A percentile compares a stretch with the other conserved stretches of the same genome.
Evolutionary conservation across 2,113 vertebrate genomes (phyloP).

Genomic region (Tachysurus fulvidraco): DNA sequence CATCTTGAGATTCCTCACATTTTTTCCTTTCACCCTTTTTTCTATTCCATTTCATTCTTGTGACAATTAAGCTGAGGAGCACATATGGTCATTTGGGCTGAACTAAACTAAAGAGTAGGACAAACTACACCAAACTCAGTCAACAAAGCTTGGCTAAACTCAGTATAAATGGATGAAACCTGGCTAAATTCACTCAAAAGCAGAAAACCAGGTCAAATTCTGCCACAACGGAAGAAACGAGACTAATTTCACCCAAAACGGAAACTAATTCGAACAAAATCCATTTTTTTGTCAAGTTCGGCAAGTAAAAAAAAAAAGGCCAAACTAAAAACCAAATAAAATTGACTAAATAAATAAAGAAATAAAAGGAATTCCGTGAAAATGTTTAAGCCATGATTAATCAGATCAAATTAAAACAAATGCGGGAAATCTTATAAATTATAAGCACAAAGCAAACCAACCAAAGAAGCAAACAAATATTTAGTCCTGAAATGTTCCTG

Average conservation of each 20-base stretch:
- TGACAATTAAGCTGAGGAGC: background rate
- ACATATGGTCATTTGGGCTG: background rate
- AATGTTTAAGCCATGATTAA: background rate
- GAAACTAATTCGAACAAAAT: no score
- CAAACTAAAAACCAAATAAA: background rate
- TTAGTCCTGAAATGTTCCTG: background rate
- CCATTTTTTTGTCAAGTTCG: background rate
- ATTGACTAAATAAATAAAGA: background rate
- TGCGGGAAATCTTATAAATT: background rate
- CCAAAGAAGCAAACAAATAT: background rate
- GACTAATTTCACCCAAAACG: background rate
- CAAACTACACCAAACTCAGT: background rate
- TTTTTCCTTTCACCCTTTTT: slow-evolving; percentile 36
- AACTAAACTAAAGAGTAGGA: background rate
- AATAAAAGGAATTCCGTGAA: background rate
- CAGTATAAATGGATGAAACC: background rate
- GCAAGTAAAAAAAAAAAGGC: background rate
- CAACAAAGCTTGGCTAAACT: background rate
- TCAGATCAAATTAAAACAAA: background rate
- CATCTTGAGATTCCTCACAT: slow-evolving; percentile 42
- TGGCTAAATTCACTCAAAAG: background rate
- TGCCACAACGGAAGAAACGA: background rate
- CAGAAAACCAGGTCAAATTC: background rate
- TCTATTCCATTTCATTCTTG: background rate
- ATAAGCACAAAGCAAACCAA: background rate